A percentile compares a stretch with the other conserved stretches of the same genome.
These are phyloP conservation scores for Heliconius hewitsoni DNA, from an alignment of 1,140 invertebrate species.

Conservation along the genomic window DNA sequence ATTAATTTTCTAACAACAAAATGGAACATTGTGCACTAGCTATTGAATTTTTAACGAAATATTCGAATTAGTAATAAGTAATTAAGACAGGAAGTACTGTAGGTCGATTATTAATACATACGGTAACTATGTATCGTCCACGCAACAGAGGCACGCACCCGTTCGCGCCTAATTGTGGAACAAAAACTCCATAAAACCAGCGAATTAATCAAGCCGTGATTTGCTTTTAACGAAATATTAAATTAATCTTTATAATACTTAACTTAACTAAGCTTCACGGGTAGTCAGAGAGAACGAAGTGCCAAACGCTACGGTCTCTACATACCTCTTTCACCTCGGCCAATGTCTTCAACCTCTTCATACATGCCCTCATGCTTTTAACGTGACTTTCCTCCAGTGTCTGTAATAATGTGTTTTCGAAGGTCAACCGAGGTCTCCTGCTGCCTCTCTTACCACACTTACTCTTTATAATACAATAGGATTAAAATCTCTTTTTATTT, in stretches of 20 bases:
- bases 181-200: slow-evolving; percentile 69
- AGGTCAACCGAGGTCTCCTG: no score
- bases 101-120: slow-evolving; percentile 26
- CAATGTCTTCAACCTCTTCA: no score
- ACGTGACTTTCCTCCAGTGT: no score
- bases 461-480: no score
- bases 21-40: background rate
- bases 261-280: no score
- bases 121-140: slow-evolving; percentile 54
- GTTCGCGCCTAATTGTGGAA: slow-evolving; percentile 57
- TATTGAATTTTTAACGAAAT: slow-evolving; percentile 25
- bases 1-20: background rate
- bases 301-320: no score
- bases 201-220: slow-evolving; percentile 55
- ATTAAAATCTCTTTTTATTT: no score
- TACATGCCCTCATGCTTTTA: no score
- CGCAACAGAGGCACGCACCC: slow-evolving; percentile 52
- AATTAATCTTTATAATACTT: background rate
- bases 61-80: slow-evolving; percentile 52
- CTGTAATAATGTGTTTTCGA: no score
- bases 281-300: no score
- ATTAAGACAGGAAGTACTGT: slow-evolving; percentile 44
- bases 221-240: slow-evolving; percentile 24
- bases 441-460: no score
- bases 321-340: no score